phyloP scores from a whole-genome alignment of 2,888 invertebrate genomes.

The Lepas anatifera region DNA sequence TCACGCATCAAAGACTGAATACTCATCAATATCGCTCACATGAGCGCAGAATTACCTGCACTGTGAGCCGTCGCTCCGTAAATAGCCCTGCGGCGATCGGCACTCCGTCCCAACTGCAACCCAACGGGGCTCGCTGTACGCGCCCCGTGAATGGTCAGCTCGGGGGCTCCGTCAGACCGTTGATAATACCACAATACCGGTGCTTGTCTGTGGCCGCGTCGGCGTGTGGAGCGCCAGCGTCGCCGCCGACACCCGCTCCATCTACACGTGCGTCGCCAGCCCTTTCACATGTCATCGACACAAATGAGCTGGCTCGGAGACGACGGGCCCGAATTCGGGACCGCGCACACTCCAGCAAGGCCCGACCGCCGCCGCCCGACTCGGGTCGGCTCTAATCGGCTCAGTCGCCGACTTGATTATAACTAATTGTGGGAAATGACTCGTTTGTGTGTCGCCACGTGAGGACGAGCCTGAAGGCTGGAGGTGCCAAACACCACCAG shows the following conservation, averaged over 20 bases:
- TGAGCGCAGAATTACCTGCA: neutral
- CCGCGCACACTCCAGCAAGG: neutral
- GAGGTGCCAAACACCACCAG: no score
- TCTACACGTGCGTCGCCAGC: neutral
- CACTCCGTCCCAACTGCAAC: no score
- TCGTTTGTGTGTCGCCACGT: neutral
- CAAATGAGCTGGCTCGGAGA: neutral
- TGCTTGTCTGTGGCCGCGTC: no score
- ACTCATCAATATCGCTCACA: no score
- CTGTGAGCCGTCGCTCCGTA: neutral
- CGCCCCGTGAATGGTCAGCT: no score
- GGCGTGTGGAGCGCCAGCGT: no score
- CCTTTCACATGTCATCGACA: neutral
- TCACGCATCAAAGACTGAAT: no score
- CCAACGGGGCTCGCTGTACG: no score
- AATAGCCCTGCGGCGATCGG: no score
- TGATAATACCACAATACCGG: no score
- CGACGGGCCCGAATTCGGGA: neutral
- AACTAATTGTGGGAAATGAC: constrained; percentile 3
- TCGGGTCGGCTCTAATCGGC: neutral
- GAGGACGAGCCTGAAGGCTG: no score
- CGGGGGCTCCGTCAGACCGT: no score
- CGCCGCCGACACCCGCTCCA: neutral
- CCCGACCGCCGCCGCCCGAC: neutral
- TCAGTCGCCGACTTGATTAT: neutral